Evolutionary conservation across 1,140 invertebrate species (phyloP).

Genomic region (Sycophaga agraensis): DNA sequence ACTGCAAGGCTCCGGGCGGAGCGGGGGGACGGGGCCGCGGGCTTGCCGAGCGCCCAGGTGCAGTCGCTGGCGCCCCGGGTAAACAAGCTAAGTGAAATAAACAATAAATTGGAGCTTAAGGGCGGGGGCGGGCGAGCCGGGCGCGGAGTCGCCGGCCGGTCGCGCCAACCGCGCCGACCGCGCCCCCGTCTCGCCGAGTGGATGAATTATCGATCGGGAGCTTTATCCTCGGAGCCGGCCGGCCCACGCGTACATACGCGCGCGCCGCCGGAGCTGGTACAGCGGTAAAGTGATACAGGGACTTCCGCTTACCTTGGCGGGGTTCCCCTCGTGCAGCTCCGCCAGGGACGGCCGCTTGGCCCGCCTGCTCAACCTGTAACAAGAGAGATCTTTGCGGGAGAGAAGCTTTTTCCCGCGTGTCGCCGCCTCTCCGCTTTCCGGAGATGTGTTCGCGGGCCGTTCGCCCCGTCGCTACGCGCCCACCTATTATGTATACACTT

Average conservation of each 20-base stretch:
- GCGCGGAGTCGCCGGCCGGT: conserved; percentile 16
- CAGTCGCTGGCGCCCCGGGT: too few species aligned
- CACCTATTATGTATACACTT: too few species aligned
- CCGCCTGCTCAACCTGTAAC: conserved; percentile 58
- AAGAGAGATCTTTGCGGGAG: conserved; percentile 10
- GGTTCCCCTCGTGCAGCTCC: conserved; percentile 65
- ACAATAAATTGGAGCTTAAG: conserved; percentile 28
- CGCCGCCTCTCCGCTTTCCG: too few species aligned
- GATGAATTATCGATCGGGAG: conserved; percentile 24
- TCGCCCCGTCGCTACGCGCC: too few species aligned
- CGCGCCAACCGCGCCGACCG: background rate
- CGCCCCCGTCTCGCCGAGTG: too few species aligned
- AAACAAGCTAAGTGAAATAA: conserved; percentile 27
- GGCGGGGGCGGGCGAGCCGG: background rate
- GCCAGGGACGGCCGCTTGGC: conserved; percentile 75
- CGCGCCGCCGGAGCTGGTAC: background rate
- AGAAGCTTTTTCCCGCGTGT: too few species aligned
- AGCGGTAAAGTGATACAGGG: too few species aligned
- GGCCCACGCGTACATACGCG: background rate
- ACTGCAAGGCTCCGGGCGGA: too few species aligned
- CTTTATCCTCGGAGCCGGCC: conserved; percentile 3
- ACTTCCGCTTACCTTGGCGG: conserved; percentile 52
- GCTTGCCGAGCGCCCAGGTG: too few species aligned
- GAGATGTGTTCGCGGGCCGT: too few species aligned
- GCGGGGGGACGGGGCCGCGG: too few species aligned